Percentiles rank a stretch among this genome's conserved stretches.
Conservation (phyloP, 2,797 vertebrate genomes). For the Sebastes vulpes region DNA sequence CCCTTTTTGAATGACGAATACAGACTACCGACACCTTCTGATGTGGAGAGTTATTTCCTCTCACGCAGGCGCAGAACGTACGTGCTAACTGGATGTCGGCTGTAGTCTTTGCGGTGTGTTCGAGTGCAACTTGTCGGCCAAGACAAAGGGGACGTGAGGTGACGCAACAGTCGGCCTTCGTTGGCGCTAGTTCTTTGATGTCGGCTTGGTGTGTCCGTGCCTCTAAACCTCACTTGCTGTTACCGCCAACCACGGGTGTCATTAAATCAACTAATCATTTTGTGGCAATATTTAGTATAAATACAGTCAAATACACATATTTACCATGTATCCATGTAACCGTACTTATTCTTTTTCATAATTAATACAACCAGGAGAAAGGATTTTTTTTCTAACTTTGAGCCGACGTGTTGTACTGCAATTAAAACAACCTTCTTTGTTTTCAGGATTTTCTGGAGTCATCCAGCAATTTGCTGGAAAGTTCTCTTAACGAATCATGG, state of each 20-base stretch:
- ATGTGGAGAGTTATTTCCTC: no score
- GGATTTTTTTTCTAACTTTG: not conserved
- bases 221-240: no score
- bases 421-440: conserved; percentile 6
- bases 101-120: no score
- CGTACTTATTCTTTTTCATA: not conserved
- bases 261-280: not conserved
- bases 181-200: no score
- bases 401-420: not conserved
- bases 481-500: not conserved
- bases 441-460: conserved; percentile 73
- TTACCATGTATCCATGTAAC: not conserved
- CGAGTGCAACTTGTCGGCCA: no score
- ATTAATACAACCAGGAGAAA: not conserved
- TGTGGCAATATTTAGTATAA: not conserved
- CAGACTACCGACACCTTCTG: no score
- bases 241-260: not conserved
- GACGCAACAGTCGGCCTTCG: no score
- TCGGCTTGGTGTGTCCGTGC: no score
- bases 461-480: conserved; percentile 76
- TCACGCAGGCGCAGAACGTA: no score
- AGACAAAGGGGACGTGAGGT: no score
- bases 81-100: no score
- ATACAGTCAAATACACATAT: not conserved
- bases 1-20: no score